Percentiles rank a stretch among this genome's conserved stretches.
These are phyloP conservation scores for Palythoa caribaeorum DNA, from an alignment of 92 coral and sea anemone species.

Conservation along the genomic window DNA sequence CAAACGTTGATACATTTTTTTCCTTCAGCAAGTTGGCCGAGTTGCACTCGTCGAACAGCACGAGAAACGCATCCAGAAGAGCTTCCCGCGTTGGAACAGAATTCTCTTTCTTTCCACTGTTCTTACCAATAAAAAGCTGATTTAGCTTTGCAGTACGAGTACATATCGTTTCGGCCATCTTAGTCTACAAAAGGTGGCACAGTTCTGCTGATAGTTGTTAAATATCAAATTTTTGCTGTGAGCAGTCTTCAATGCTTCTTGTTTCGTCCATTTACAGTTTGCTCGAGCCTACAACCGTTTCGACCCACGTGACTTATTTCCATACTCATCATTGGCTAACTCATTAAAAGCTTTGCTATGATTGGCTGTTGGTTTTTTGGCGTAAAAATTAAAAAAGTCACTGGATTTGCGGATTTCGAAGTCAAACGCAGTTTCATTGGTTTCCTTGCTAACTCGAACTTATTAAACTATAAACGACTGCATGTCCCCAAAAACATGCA, in stretches of 20 bases:
- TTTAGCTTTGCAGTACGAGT: conserved; percentile 87
- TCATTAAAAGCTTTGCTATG: background rate
- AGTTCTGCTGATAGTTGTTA: background rate
- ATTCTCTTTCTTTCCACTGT: conserved; percentile 70
- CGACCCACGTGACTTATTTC: conserved; percentile 25
- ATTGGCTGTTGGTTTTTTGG: conserved; percentile 28
- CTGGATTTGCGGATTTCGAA: background rate
- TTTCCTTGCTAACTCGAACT: too few species aligned
- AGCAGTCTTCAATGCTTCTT: background rate
- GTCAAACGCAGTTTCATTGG: too few species aligned
- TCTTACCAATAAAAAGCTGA: conserved; percentile 82
- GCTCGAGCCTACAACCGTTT: conserved; percentile 25
- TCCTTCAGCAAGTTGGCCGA: conserved; percentile 86
- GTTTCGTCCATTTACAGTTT: background rate
- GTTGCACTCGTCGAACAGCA: conserved; percentile 91
- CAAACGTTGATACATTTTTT: conserved; percentile 85
- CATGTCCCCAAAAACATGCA: too few species aligned
- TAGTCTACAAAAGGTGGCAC: background rate
- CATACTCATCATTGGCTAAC: conserved; percentile 14
- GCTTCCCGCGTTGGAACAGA: conserved; percentile 81
- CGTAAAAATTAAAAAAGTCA: conserved; percentile 40
- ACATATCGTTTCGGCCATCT: conserved; percentile 80
- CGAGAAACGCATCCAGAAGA: conserved; percentile 90
- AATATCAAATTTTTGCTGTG: background rate
- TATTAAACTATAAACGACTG: too few species aligned